These are phyloP conservation scores for Micrasema longulum DNA, from an alignment of 1,140 invertebrate species.

Conservation along the genomic window DNA sequence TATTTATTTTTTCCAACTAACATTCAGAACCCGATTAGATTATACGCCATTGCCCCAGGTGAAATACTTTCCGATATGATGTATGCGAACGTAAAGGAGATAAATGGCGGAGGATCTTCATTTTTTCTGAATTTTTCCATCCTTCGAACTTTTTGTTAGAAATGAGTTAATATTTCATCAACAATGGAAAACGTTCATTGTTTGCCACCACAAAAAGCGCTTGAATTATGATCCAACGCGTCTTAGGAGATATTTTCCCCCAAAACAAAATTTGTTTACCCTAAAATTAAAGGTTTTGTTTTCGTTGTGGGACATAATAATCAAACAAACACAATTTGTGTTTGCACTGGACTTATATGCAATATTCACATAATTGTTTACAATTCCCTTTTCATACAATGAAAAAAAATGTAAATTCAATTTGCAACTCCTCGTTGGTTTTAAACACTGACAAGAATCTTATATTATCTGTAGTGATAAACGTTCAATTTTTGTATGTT, in stretches of 20 bases:
- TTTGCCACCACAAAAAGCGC: slow-evolving; percentile 22
- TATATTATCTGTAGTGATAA: too few relatives aligned
- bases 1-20: slow-evolving; percentile 44
- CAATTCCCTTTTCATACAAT: too few relatives aligned
- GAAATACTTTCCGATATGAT: slow-evolving; percentile 41
- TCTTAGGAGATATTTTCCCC: slow-evolving; percentile 7
- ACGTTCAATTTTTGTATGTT: too few relatives aligned
- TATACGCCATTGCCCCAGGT: slow-evolving; percentile 41
- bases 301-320: too few relatives aligned
- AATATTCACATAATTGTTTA: too few relatives aligned
- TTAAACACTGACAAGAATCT: too few relatives aligned
- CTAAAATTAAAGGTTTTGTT: too few relatives aligned
- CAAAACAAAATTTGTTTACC: not conserved
- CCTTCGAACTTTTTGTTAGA: slow-evolving; percentile 9
- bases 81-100: slow-evolving; percentile 44
- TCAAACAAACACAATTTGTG: too few relatives aligned
- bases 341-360: too few relatives aligned
- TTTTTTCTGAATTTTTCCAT: slow-evolving; percentile 20
- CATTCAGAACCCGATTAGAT: slow-evolving; percentile 32
- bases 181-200: slow-evolving; percentile 5
- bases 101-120: slow-evolving; percentile 40
- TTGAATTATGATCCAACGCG: slow-evolving; percentile 27
- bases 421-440: too few relatives aligned
- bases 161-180: slow-evolving; percentile 31
- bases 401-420: too few relatives aligned